Conservation (phyloP, 2,888 invertebrate species). For the Tachina grossa region DNA sequence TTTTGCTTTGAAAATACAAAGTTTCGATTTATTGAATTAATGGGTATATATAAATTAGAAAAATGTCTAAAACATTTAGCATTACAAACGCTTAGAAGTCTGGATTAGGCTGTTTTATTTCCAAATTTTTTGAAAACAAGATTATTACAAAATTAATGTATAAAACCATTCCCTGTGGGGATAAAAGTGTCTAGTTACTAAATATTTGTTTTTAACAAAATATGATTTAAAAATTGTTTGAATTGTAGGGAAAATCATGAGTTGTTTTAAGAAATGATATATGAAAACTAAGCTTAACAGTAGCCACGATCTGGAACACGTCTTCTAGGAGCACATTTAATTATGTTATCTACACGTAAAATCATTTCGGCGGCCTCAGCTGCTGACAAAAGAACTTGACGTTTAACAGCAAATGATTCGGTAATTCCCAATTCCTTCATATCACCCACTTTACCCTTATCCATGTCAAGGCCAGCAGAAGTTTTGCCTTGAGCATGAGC, state of each 20-base stretch:
- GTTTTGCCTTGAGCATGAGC: constrained; percentile 93
- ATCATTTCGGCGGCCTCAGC: constrained; percentile 99
- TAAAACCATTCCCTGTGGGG: constrained; percentile 3
- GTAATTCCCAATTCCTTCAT: constrained; percentile 96
- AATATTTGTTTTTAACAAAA: constrained; percentile 40
- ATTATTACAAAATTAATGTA: constrained; percentile 2
- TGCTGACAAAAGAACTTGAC: constrained; percentile 96
- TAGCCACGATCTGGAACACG: constrained; percentile 92
- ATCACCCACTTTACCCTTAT: constrained; percentile 92
- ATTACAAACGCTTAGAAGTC: constrained; percentile 26
- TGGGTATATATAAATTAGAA: neutral
- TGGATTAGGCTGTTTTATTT: constrained; percentile 25
- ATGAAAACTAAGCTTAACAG: constrained; percentile 76
- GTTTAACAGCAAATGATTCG: constrained; percentile 98
- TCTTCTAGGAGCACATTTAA: constrained; percentile 94
- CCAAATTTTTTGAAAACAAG: constrained; percentile 16
- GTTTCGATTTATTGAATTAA: neutral
- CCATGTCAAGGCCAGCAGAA: constrained; percentile 90
- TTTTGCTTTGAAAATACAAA: no score
- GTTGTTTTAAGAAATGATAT: constrained; percentile 28
- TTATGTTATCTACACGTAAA: constrained; percentile 97
- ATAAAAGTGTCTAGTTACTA: constrained; percentile 30
- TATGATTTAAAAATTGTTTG: constrained; percentile 36
- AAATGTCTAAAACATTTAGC: constrained; percentile 8
- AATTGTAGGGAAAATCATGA: constrained; percentile 51